Conservation (phyloP, 2,888 invertebrate species). For the Tachina lurida region DNA sequence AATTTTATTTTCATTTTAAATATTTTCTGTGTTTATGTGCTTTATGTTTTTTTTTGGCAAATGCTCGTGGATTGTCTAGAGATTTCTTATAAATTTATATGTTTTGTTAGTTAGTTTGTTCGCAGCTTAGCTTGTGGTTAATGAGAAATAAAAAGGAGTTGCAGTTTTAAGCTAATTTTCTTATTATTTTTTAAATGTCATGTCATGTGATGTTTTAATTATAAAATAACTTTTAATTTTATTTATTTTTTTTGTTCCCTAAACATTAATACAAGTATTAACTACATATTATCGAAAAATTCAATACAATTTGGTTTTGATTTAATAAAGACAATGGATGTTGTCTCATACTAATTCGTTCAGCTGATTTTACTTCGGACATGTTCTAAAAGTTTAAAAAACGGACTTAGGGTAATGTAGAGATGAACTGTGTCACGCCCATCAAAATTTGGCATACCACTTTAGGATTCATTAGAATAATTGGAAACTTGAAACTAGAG, state of each 20-base stretch:
- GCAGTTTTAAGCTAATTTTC: constrained; percentile 33
- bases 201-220: constrained; percentile 71
- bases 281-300: neutral
- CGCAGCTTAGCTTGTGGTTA: constrained; percentile 41
- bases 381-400: no score
- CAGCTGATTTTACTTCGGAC: no score
- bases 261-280: neutral
- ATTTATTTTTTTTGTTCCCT: no score
- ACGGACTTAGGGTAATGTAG: no score
- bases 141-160: constrained; percentile 53
- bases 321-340: constrained; percentile 2
- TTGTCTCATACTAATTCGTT: neutral
- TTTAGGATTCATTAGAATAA: no score
- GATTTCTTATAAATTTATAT: constrained; percentile 69
- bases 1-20: constrained; percentile 28
- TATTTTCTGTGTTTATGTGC: neutral
- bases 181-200: constrained; percentile 64
- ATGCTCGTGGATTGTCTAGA: constrained; percentile 68
- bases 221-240: constrained; percentile 30
- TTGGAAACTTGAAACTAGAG: no score
- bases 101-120: constrained; percentile 43
- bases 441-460: no score
- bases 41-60: constrained; percentile 18
- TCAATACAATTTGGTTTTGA: neutral
- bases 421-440: no score